These are phyloP conservation scores for Hypercompe scribonia DNA, from an alignment of 2,888 invertebrate species.

Conservation along the genomic window DNA sequence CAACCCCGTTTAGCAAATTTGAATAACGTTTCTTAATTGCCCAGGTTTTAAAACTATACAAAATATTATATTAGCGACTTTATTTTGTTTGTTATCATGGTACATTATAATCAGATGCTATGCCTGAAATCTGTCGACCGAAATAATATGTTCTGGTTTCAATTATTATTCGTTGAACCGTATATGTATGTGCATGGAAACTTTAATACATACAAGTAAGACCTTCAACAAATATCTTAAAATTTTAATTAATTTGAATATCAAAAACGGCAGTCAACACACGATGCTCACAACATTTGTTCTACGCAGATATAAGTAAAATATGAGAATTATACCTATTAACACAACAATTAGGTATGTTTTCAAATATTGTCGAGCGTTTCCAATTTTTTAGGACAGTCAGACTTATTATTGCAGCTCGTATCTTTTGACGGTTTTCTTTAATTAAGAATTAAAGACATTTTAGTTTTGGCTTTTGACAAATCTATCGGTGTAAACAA, in stretches of 20 bases:
- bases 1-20: constrained; percentile 33
- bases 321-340: constrained; percentile 59
- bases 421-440: constrained; percentile 28
- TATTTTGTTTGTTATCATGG: constrained; percentile 17
- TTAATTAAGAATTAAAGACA: constrained; percentile 45
- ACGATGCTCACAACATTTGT: constrained; percentile 65
- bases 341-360: constrained; percentile 70
- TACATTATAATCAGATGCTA: not conserved
- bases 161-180: constrained; percentile 33
- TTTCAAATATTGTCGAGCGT: constrained; percentile 38
- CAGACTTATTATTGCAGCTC: constrained; percentile 40
- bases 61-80: constrained; percentile 16
- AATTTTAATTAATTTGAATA: constrained; percentile 70
- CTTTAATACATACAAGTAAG: constrained; percentile 43
- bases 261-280: constrained; percentile 66
- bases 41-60: constrained; percentile 1
- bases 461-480: constrained; percentile 40
- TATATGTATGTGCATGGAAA: constrained; percentile 43
- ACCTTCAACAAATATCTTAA: constrained; percentile 50
- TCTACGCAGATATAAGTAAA: constrained; percentile 77
- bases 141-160: constrained; percentile 48
- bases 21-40: constrained; percentile 38
- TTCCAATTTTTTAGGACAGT: constrained; percentile 12
- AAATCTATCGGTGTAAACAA: constrained; percentile 50
- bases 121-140: not conserved